Base-by-base conservation (phyloP, 2,888 invertebrate species). In the Oscheius sp. region DNA sequence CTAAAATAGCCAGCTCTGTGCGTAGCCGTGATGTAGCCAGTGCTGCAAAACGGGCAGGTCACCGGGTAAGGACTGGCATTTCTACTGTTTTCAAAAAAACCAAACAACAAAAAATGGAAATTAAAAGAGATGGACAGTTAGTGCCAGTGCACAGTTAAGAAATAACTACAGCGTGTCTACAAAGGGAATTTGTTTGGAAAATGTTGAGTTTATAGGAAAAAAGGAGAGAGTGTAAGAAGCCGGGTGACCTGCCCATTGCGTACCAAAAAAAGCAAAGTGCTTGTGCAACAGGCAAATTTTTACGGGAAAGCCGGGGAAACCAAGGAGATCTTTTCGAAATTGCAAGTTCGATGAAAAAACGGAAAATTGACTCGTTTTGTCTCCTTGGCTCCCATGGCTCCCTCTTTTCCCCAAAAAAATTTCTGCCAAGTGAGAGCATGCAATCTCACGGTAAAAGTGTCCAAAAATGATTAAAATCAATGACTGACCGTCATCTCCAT, bases 1-100 rank as follows among this genome's bases (percentile, higher is more conserved):
- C 86, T 84, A 86, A 82, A 85, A 85, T 84, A 69, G 85, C 84
- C 74, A 85, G 73, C 77, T 85, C 80, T 76, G 78, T 79, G 64
- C 77, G 76, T 52, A 80, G 80, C 55, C 79, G 79, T 76, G 74
- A 74, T 66, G 76, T 43, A 16, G 63, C 59, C 35, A 74, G 27
- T 75, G 58, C 69, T 74, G 69, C 53, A 70, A 70, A 52, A 35
- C 35, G 70, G 70, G 70, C 70, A 70, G 70, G 70, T 70, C 70
- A 70, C 70, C 56, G 29, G 21, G 49, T 35, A 35, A 9, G 35
- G 35, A 35, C 25, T 35, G 9, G 35, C 9, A 35, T 35, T 35
- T 35, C 9, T 9, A 35, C 35, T 35, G 3, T 35, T 35, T 35
- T 35, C 23, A 21, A 18, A 58, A 13, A n/a, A 21, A 21, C 58